Evolutionary conservation across 2,888 invertebrate genomes (phyloP), one percentile per base, ranked within the genome.

Genomic region (Glyphotaelius pellucidus): DNA sequence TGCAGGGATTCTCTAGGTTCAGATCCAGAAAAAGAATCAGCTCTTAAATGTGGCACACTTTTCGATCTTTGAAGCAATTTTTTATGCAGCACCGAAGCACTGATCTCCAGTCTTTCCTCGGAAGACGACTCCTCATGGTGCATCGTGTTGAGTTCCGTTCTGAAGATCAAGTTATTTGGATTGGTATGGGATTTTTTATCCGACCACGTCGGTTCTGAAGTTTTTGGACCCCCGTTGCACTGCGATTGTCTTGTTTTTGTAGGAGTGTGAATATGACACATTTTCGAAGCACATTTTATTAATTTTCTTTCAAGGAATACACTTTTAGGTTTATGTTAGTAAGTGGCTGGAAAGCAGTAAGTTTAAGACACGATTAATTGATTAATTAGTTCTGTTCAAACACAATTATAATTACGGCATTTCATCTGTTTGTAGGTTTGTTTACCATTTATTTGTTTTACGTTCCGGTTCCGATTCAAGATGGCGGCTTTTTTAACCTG

Each of bases 121-220:
- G 93, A 93, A 2, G 93, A 93, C 3, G 93, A 93, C 5, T 93
- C 93, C 3, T 93, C 93, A 83, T 93, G 92, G 42, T 93, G 93
- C 93, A 93, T 91, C 30, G 79, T 79, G n/a, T 85, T 47, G 12
- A 83, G n/a, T 25, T 32, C 80, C 19, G 52, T 35, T 85, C n/a
- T 80, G 25, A 80, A 80, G 86, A 47, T 38, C 31, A 15, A 30
- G 35, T n/a, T 35, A 47, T 89, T 42, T n/a, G 85, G 52, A 32
- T 90, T 79, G 19, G 31, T 52, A 15, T 52, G 35, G 79, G 47
- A 31, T 31, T 47, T 79, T 67, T 90, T 80, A 89, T 42, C 32
- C 89, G 89, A 42, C 35, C 25, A 32, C 25, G 15, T 31, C 31
- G 80, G 35, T 32, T 32, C 31, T 31, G n/a, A 35, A 12, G 25